phyloP scores from a whole-genome alignment of 2,113 vertebrate species.

The Indicator maculatus region DNA sequence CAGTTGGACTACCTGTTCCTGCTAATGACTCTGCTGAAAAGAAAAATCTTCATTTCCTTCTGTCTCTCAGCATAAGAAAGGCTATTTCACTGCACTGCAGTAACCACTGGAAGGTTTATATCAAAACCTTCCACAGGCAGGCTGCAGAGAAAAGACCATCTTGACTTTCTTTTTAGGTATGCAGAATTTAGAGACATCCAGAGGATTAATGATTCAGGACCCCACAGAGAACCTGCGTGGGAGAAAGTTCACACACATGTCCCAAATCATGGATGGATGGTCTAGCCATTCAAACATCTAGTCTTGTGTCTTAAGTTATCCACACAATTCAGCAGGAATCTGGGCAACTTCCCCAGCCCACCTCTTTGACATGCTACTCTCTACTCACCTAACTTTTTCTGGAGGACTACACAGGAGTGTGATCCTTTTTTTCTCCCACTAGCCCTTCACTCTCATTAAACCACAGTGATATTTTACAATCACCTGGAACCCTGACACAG shows the following conservation, averaged over 20 bases:
- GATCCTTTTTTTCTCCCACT: background rate
- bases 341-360: background rate
- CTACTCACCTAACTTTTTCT: background rate
- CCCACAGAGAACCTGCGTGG: background rate
- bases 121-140: background rate
- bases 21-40: background rate
- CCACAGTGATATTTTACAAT: background rate
- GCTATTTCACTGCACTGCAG: background rate
- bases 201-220: fast-evolving
- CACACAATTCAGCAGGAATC: background rate
- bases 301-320: background rate
- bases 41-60: background rate
- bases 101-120: background rate
- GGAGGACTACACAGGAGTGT: background rate
- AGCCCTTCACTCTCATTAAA: background rate
- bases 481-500: background rate
- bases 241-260: background rate
- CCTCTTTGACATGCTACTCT: background rate
- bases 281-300: background rate
- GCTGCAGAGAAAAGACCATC: background rate
- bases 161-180: background rate
- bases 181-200: fast-evolving
- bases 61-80: fast-evolving
- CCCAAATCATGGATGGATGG: background rate
- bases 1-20: background rate